Percentiles rank a stretch among this genome's conserved stretches.
Conservation (phyloP, 35 echinoderm and acorn worm genomes). For the Lytechinus pictus region DNA sequence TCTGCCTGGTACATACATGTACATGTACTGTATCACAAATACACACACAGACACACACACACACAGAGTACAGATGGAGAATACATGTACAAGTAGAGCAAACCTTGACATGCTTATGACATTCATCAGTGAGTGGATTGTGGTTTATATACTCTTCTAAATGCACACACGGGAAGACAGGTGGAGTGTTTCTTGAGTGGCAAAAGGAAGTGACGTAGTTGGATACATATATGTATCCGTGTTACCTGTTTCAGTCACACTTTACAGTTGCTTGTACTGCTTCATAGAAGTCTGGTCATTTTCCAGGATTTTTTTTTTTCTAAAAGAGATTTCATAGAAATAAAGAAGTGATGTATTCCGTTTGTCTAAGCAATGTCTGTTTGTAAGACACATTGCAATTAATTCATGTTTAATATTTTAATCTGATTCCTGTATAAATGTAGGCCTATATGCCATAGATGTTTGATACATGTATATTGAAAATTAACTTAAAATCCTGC, state of each 20-base stretch:
- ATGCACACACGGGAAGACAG: slow-evolving; percentile 8
- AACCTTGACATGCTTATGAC: neutral
- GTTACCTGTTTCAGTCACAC: no score
- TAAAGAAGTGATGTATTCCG: no score
- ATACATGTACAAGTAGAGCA: neutral
- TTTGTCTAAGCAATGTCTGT: no score
- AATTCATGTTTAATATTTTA: no score
- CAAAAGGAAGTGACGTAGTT: neutral
- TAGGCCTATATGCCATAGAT: no score
- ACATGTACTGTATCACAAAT: no score
- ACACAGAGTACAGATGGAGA: neutral
- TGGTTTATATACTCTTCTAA: neutral
- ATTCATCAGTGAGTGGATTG: slow-evolving; percentile 18
- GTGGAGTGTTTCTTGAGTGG: neutral
- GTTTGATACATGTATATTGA: no score
- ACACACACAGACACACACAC: neutral
- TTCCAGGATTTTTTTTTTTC: neutral
- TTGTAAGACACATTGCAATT: no score
- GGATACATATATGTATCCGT: neutral
- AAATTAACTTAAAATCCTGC: no score
- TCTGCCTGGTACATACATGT: neutral
- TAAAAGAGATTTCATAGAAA: no score
- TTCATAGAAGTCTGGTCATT: neutral
- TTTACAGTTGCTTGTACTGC: no score
- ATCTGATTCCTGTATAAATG: no score